phyloP scores from a whole-genome alignment of 2,888 invertebrate genomes.

The Thecophora atra region DNA sequence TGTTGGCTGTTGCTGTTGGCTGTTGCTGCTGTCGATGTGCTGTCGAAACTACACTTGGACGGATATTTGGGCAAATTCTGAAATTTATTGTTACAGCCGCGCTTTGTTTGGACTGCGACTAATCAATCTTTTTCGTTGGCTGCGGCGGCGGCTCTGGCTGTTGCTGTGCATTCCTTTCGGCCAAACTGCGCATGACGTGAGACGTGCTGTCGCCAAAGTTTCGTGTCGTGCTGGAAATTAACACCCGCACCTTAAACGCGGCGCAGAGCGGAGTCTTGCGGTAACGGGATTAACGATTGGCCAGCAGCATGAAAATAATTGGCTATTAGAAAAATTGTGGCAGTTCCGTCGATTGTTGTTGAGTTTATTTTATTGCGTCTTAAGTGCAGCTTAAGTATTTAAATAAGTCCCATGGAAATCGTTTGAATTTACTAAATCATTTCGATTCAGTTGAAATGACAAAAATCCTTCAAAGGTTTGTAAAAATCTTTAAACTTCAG shows the following conservation, averaged over 20 bases:
- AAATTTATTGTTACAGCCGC: slow-evolving; percentile 13
- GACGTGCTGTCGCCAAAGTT: slow-evolving; percentile 46
- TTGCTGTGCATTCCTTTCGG: slow-evolving; percentile 3
- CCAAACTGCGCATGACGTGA: slow-evolving; percentile 17
- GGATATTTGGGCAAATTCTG: neutral
- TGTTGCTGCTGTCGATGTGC: neutral
- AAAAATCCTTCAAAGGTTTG: no score
- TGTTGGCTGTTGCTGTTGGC: neutral
- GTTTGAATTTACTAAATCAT: no score
- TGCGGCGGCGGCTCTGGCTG: neutral
- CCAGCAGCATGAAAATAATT: slow-evolving; percentile 17
- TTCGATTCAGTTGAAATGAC: no score
- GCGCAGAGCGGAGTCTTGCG: neutral
- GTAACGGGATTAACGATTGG: neutral
- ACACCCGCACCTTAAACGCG: slow-evolving; percentile 67
- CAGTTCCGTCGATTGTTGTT: neutral
- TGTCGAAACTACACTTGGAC: neutral
- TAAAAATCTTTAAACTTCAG: no score
- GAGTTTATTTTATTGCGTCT: neutral
- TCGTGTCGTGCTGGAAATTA: slow-evolving; percentile 42
- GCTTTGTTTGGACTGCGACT: slow-evolving; percentile 10
- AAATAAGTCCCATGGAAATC: no score
- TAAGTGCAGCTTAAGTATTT: no score
- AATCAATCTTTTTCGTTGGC: slow-evolving; percentile 16
- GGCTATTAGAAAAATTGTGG: slow-evolving; percentile 20